Evolutionary conservation across 2,113 vertebrate genomes (phyloP).

Genomic region (Pyxicephalus adspersus): DNA sequence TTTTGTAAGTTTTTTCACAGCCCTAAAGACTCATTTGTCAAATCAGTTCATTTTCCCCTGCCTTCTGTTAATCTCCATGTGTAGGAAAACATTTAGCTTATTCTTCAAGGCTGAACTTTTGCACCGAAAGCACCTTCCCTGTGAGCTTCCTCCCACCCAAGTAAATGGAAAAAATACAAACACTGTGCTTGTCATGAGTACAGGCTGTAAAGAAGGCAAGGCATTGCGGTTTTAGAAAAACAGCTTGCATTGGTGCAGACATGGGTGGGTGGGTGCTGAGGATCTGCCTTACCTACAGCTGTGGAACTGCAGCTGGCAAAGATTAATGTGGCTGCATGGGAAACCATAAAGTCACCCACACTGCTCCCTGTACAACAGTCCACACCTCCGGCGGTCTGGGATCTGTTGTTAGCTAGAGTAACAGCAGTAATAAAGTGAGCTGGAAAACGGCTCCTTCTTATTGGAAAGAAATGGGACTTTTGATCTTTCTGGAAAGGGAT

Average conservation of each 20-base stretch:
- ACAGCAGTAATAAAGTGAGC: conserved; percentile 61
- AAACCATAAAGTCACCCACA: conserved; percentile 73
- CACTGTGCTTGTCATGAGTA: conserved; percentile 66
- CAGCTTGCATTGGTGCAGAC: conserved; percentile 69
- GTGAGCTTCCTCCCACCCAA: conserved; percentile 53
- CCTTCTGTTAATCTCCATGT: conserved; percentile 45
- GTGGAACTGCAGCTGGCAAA: conserved; percentile 74
- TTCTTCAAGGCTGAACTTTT: conserved; percentile 55
- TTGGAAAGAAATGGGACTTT: conserved; percentile 45
- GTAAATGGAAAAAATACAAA: conserved; percentile 62
- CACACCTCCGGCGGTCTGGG: conserved; percentile 66
- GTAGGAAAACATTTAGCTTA: conserved; percentile 54
- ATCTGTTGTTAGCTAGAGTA: conserved; percentile 63
- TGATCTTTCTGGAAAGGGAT: conserved; percentile 39
- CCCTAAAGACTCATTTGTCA: conserved; percentile 49
- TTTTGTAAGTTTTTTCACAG: conserved; percentile 36
- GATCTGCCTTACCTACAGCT: conserved; percentile 68
- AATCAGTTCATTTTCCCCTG: conserved; percentile 46
- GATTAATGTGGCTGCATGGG: conserved; percentile 76
- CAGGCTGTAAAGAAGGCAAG: conserved; percentile 68
- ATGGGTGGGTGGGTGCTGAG: conserved; percentile 72
- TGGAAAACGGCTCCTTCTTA: conserved; percentile 56
- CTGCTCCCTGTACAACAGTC: conserved; percentile 65
- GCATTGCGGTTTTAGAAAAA: conserved; percentile 67
- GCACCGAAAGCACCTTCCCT: conserved; percentile 52